Conservation (phyloP, 2,113 vertebrate species). For the Megaleporinus macrocephalus region DNA sequence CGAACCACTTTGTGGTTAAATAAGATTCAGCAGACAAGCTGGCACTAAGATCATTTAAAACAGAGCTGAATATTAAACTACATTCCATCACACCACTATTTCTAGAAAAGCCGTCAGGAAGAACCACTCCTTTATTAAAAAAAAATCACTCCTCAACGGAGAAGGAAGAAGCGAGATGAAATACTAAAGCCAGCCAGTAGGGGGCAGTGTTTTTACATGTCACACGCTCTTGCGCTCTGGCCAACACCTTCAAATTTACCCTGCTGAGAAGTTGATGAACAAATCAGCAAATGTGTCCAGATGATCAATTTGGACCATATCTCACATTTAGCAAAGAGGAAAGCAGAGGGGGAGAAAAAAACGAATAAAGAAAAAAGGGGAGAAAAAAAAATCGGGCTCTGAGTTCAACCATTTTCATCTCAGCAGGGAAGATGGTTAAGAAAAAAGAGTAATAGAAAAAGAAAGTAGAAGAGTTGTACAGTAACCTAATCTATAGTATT, state of each 20-base stretch:
- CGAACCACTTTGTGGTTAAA: no score
- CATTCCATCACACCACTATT: no score
- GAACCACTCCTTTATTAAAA: not conserved
- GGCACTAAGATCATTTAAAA: no score
- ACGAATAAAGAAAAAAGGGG: no score
- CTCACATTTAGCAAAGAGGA: conserved; percentile 10
- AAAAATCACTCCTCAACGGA: not conserved
- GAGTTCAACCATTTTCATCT: not conserved
- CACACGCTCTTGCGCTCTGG: not conserved
- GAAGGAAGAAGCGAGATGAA: not conserved
- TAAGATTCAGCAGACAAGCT: no score
- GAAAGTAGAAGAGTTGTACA: no score
- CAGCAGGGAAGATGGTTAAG: not conserved
- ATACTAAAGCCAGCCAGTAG: conserved; percentile 61
- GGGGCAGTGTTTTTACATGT: conserved; percentile 72
- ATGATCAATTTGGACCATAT: conserved; percentile 35
- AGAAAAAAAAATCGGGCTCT: not conserved
- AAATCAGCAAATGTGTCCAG: conserved; percentile 17
- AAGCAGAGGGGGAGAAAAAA: not conserved
- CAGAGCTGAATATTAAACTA: no score
- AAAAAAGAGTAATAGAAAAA: no score
- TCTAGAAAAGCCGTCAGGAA: no score
- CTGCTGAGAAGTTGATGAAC: conserved; percentile 33
- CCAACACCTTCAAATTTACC: conserved; percentile 18
- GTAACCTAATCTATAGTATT: no score